These are phyloP conservation scores for Troides helena DNA, from an alignment of 2,888 invertebrate species.

Conservation along the genomic window DNA sequence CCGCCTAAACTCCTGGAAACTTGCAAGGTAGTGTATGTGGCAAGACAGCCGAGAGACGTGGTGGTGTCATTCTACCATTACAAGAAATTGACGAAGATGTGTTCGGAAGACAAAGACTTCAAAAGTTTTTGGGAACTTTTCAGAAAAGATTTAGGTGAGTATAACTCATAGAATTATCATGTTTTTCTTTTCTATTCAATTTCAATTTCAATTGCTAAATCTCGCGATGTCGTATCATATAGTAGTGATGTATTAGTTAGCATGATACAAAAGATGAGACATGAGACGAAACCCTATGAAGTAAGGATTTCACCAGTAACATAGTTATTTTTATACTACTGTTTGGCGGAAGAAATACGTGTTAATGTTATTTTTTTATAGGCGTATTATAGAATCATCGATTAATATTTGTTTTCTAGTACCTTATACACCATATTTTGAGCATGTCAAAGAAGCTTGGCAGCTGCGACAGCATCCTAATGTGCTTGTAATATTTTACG, in stretches of 20 bases:
- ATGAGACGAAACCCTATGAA: too few species aligned
- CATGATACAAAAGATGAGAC: too few species aligned
- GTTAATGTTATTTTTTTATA: too few species aligned
- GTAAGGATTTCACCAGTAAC: too few species aligned
- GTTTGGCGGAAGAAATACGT: too few species aligned
- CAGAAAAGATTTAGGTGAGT: conserved; percentile 77
- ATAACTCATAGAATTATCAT: neutral
- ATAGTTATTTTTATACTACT: too few species aligned
- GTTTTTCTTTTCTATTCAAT: too few species aligned
- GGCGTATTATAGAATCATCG: neutral
- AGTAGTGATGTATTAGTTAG: too few species aligned
- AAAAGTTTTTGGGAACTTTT: conserved; percentile 83
- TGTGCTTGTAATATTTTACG: conserved; percentile 85
- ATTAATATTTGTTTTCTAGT: conserved; percentile 50
- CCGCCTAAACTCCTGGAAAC: conserved; percentile 79
- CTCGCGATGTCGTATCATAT: too few species aligned
- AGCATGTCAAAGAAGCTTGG: conserved; percentile 86
- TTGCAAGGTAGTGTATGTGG: conserved; percentile 81
- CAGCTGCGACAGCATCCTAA: conserved; percentile 78
- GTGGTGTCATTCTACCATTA: conserved; percentile 84
- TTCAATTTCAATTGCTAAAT: too few species aligned
- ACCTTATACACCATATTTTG: conserved; percentile 83
- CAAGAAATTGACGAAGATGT: conserved; percentile 53
- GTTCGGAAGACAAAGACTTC: conserved; percentile 81
- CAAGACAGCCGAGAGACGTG: conserved; percentile 89